These are phyloP conservation scores for Enteromius anoplus DNA, from an alignment of 2,797 vertebrate genomes.

Conservation along the genomic window DNA sequence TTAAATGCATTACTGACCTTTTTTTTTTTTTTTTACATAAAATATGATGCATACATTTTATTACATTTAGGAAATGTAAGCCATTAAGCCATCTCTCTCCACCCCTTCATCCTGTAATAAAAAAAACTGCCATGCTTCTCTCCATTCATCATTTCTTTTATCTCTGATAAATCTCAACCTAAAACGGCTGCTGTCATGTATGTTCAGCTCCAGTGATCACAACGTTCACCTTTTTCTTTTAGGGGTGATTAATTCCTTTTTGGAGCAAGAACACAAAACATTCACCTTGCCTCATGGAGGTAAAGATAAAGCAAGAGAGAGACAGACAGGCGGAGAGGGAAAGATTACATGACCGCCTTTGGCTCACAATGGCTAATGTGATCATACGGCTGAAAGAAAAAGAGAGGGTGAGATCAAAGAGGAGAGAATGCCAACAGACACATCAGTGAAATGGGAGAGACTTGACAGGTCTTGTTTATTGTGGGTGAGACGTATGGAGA, in stretches of 20 bases:
- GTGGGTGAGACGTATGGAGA: conserved; percentile 50
- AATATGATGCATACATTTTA: too few relatives aligned
- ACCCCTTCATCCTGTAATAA: neutral
- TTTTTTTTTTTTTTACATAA: neutral
- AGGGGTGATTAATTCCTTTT: conserved; percentile 15
- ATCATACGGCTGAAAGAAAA: conserved; percentile 11
- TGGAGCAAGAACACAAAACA: neutral
- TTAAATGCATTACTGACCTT: neutral
- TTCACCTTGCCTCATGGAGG: neutral
- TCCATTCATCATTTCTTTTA: neutral
- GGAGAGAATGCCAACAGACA: neutral
- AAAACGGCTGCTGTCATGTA: neutral
- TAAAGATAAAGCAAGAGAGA: neutral
- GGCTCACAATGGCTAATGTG: neutral
- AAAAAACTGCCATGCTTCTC: neutral
- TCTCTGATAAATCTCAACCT: neutral
- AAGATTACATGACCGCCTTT: conserved; percentile 7
- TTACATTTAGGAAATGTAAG: too few relatives aligned
- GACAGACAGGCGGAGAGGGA: neutral
- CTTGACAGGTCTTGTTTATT: conserved; percentile 69
- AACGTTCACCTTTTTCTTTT: neutral
- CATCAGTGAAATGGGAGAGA: conserved; percentile 31
- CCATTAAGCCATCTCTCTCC: neutral
- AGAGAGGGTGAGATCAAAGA: conserved; percentile 13
- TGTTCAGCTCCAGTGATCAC: conserved; percentile 17